Conservation (phyloP, 2,113 vertebrate species). For the Amphilophus citrinellus region DNA sequence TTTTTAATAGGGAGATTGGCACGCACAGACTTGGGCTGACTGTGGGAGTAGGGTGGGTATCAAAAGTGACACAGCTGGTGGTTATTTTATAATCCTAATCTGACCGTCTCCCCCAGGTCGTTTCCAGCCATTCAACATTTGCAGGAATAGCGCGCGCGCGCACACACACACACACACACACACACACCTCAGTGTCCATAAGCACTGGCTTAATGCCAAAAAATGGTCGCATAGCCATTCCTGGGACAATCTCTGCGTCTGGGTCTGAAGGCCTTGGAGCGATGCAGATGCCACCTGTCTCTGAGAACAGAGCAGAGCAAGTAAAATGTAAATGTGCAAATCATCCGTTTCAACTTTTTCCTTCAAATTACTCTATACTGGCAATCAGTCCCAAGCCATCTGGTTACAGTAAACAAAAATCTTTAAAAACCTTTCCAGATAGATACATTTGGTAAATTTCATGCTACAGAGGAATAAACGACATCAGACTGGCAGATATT, state of each 20-base stretch:
- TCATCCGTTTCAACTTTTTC: not conserved
- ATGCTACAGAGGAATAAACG: not conserved
- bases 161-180: slow-evolving; percentile 13
- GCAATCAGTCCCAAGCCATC: rapidly evolving
- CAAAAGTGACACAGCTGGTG: slow-evolving; percentile 74
- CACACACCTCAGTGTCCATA: slow-evolving; percentile 82
- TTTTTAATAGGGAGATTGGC: slow-evolving; percentile 52
- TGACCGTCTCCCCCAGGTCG: slow-evolving; percentile 23
- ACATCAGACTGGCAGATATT: not conserved
- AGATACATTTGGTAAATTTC: not conserved
- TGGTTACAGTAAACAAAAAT: not conserved
- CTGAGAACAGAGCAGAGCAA: slow-evolving; percentile 65
- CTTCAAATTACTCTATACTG: not conserved
- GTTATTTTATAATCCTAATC: slow-evolving; percentile 73
- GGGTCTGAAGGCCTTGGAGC: slow-evolving; percentile 81
- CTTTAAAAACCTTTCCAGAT: not conserved
- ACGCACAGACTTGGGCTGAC: slow-evolving; percentile 3
- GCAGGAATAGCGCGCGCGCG: not conserved
- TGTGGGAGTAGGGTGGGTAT: slow-evolving; percentile 47
- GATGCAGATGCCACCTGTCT: slow-evolving; percentile 88
- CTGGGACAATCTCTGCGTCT: slow-evolving; percentile 84
- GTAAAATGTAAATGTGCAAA: not conserved
- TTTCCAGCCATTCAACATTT: slow-evolving; percentile 43
- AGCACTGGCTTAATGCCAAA: slow-evolving; percentile 84
- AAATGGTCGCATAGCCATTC: slow-evolving; percentile 87